A percentile compares a stretch with the other conserved stretches of the same genome.
These are phyloP conservation scores for Zaprionus vittiger DNA, from an alignment of 1,140 invertebrate species.

Conservation along the genomic window DNA sequence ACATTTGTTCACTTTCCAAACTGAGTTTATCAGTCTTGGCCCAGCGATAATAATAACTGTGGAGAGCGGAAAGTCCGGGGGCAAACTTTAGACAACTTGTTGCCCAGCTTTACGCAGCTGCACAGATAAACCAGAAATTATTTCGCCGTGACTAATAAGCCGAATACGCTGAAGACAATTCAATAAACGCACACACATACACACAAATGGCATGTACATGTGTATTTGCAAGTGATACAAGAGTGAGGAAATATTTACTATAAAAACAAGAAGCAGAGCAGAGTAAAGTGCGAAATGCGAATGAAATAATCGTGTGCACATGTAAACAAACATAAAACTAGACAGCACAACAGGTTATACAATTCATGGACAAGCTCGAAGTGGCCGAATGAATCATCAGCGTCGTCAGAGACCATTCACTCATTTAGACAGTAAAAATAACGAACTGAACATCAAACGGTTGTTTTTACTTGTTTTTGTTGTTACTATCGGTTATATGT, in stretches of 20 bases:
- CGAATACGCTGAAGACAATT: constrained; percentile 37
- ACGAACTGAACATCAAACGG: constrained; percentile 35
- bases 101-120: constrained; percentile 44
- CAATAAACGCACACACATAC: constrained; percentile 3
- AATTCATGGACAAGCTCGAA: constrained; percentile 77
- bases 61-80: neutral
- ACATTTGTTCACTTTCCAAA: constrained; percentile 28
- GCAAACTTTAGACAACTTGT: constrained; percentile 39
- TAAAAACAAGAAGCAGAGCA: constrained; percentile 49
- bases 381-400: constrained; percentile 51
- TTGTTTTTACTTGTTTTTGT: constrained; percentile 32
- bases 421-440: constrained; percentile 24
- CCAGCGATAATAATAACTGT: constrained; percentile 28
- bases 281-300: constrained; percentile 50
- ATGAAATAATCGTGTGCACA: constrained; percentile 65
- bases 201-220: constrained; percentile 7
- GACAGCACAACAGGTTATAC: constrained; percentile 76
- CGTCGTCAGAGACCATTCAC: constrained; percentile 31
- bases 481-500: constrained; percentile 12
- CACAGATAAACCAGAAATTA: constrained; percentile 64
- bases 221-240: constrained; percentile 37
- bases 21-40: constrained; percentile 31
- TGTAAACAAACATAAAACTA: constrained; percentile 75
- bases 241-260: constrained; percentile 49
- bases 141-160: constrained; percentile 62